These are phyloP conservation scores for Rhingia campestris DNA, from an alignment of 2,888 invertebrate genomes.

Conservation along the genomic window DNA sequence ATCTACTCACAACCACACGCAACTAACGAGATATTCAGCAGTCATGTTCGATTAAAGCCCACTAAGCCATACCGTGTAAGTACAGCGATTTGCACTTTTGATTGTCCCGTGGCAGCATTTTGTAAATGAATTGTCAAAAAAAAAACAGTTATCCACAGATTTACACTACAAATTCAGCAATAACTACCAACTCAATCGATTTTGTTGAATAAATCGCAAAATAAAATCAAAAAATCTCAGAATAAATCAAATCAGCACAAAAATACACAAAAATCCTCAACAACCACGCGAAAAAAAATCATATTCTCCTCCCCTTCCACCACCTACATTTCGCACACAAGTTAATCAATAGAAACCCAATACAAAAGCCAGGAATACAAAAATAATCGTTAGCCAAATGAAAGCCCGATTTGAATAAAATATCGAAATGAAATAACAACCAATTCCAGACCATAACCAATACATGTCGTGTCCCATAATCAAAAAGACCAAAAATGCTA, in stretches of 20 bases:
- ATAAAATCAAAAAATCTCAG: neutral
- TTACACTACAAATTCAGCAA: neutral
- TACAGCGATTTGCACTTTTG: neutral
- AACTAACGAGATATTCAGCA: too few species aligned
- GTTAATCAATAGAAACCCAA: constrained; percentile 61
- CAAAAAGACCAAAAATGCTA: constrained; percentile 2
- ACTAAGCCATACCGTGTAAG: neutral
- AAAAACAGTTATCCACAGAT: neutral
- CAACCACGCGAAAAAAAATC: constrained; percentile 4
- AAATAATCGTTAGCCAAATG: constrained; percentile 63
- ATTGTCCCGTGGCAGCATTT: neutral
- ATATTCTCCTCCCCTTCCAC: neutral
- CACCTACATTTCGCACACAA: constrained; percentile 30
- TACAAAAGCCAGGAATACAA: constrained; percentile 14
- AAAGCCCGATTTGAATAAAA: constrained; percentile 66
- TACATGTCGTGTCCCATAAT: constrained; percentile 29
- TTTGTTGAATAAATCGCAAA: neutral
- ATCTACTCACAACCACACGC: too few species aligned
- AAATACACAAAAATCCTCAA: constrained; percentile 19
- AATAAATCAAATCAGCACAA: constrained; percentile 42
- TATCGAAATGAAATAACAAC: constrained; percentile 58
- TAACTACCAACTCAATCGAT: constrained; percentile 1
- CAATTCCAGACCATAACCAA: constrained; percentile 30
- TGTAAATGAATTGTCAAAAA: neutral
- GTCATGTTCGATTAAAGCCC: too few species aligned